Evolutionary conservation across 2,888 invertebrate genomes (phyloP), one percentile per base, ranked within the genome.

Genomic region (Acleris cristana): DNA sequence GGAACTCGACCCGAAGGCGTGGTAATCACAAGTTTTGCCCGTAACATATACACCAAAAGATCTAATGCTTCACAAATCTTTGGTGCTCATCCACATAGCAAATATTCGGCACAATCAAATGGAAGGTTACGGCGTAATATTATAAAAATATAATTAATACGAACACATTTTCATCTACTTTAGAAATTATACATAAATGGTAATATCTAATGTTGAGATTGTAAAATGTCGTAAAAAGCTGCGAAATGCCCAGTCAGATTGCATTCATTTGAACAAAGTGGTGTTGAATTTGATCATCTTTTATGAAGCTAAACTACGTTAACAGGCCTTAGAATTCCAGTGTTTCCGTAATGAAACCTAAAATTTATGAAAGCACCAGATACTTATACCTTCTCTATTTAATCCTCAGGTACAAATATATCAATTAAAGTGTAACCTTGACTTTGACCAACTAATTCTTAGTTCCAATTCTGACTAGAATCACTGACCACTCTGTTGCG

Each of bases 381-480:
- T 59, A 48, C 18, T 48, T 21, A 69, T 49, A 62, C 44, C 49
- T 55, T 67, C 58, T 57, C 40, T 18, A 34, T 63, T 44, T 21
- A 61, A 65, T 62, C 54, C 49, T 55, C 53, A 49, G 48, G 58
- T 62, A 56, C 66, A 45, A 54, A 52, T 51, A 63, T 45, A 45
- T 49, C 30, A 30, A 64, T 49, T 57, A 61, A 69, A 64, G 62
- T 59, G 62, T 67, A 54, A 40, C 58, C 26, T 62, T 63, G 58
- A 58, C 67, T 63, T 62, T 49, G 48, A 58, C 52, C 52, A 53
- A 77, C 76, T 81, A 80, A 79, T 80, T 80, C 79, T 82, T 80
- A 84, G 87, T 90, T 91, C 88, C 89, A 90, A 88, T 81, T 86
- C 88, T 90, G 92, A 92, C 92, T 92, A 92, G 91, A 91, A 79